Base-by-base conservation (phyloP, 2,888 invertebrate species). In the Lepidonotus clava region DNA sequence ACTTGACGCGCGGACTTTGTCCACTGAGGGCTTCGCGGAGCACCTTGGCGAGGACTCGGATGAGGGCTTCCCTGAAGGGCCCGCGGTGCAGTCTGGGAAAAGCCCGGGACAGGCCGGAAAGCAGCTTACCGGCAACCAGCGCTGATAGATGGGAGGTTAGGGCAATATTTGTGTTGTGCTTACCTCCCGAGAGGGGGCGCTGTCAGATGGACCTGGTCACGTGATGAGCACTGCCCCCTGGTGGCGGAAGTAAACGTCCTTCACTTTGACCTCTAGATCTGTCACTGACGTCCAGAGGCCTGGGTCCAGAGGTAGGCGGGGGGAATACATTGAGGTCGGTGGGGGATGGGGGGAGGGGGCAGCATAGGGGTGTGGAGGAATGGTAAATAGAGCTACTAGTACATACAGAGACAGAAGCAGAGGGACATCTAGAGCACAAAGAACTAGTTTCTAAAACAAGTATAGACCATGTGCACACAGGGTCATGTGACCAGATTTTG, bases 151-250 rank as follows among this genome's bases (percentile, higher is more conserved):
- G 71, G 71, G 71, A 71, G 71, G 71, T 71, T 71, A 71, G 71
- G 71, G 71, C 71, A 71, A 71, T 71, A 71, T 71, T 71, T 71
- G 71, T 71, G 71, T 71, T 71, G 71, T 71, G 38, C 71, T 71
- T 36, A 71, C 36, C 36, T 18, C 61, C 18, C 71, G 36, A 34
- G 34, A 71, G 71, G 34, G 14, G 71, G 71, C 5, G 36, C 71
- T 34, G 34, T 71, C 71, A 71, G 38, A 71, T 34, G 71, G 34
- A 71, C 71, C 38, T n/a, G 18, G 71, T 71, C 71, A 71, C 18
- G 71, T 71, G 36, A 34, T 18, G 46, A 46, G 46, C 46, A 46
- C 18, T 36, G 71, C 34, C 71, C 71, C 38, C 71, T 71, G 38
- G 34, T 38, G 66, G 66, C 8, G 28, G 34, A 5, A 8, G 24